A percentile compares a stretch with the other conserved stretches of the same genome.
Evolutionary conservation across 2,797 vertebrate species (phyloP).

Genomic region (Neomorphus geoffroyi): DNA sequence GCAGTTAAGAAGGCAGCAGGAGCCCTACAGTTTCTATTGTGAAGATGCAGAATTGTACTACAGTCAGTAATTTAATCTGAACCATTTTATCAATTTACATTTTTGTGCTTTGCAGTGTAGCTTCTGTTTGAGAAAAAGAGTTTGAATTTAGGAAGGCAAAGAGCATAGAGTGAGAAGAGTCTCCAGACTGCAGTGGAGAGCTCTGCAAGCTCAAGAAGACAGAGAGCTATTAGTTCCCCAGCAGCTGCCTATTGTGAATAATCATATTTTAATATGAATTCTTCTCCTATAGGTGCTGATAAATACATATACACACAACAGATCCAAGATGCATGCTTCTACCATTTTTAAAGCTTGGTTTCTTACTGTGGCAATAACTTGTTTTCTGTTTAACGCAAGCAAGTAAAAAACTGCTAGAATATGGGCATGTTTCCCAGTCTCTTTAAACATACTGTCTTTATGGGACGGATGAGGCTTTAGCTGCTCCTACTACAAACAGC

Average conservation of each 20-base stretch:
- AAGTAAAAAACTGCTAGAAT: slow-evolving; percentile 41
- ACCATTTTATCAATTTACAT: slow-evolving; percentile 25
- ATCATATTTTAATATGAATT: slow-evolving; percentile 7
- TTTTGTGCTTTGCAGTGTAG: neutral
- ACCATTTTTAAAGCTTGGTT: neutral
- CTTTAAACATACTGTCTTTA: slow-evolving; percentile 38
- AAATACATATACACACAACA: neutral
- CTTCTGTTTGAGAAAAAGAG: neutral
- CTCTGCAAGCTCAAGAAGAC: neutral
- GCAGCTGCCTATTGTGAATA: slow-evolving; percentile 17
- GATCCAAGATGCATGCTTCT: neutral
- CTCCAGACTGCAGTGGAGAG: neutral
- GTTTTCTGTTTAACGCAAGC: slow-evolving; percentile 18
- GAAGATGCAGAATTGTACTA: slow-evolving; percentile 31
- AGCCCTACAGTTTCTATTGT: neutral
- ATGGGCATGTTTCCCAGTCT: slow-evolving; percentile 50
- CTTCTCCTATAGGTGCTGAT: neutral
- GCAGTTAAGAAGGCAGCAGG: slow-evolving; percentile 20
- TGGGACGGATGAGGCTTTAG: slow-evolving; percentile 9
- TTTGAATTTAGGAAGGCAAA: neutral
- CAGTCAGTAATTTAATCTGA: slow-evolving; percentile 38
- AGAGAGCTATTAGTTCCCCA: slow-evolving; percentile 15
- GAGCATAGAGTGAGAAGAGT: neutral
- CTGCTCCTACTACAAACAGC: slow-evolving; percentile 43
- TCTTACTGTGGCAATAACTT: slow-evolving; percentile 21